Base-by-base conservation (phyloP, 92 coral and sea anemone species). In the Ricordea florida region DNA sequence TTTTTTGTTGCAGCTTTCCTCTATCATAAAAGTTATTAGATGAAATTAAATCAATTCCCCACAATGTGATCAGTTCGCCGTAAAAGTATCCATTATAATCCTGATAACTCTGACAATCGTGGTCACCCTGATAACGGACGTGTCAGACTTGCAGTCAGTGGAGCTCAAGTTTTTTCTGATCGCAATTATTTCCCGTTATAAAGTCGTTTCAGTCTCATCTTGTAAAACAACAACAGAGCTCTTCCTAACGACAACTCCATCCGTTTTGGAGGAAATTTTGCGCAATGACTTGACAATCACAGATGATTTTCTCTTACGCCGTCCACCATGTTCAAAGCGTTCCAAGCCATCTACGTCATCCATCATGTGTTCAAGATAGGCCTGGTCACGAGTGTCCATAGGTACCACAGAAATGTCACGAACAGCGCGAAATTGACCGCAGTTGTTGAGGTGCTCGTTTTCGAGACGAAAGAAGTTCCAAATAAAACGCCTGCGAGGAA, bases 391-490 rank as follows among this genome's bases (percentile, higher is more conserved):
- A 0, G 96, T 85, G 66, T 94, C 97, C 38, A 88, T 77, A 0
- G 98, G 98, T 92, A 94, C 92, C 55, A 94, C 90, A 24, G 98
- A 94, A 51, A 94, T 94, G 70, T 94, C 98, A 2, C 98, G 88
- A 43, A 94, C 98, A 0, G 98, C 98, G 10, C 98, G 97, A 86
- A 94, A 94, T 49, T 94, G 90, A 69, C 98, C 98, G 36, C 98
- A 94, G 78, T 94, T 94, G 85, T 94, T 94, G 35, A 94, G 83
- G 49, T 94, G 98, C 47, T 94, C 98, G 80, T 94, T 94, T 74
- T 94, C 98, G 18, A 94, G 96, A 50, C 98, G 97, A 33, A 94
- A 80, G 71, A 94, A 94, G 74, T 94, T 94, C 98, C 98, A 94
- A 4, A 94, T 89, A 72, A 94, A 94, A 47, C 98, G 97, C 67